A percentile compares a stretch with the other conserved stretches of the same genome.
Evolutionary conservation across 1,140 invertebrate genomes (phyloP).

Genomic region (Octopus sinensis): DNA sequence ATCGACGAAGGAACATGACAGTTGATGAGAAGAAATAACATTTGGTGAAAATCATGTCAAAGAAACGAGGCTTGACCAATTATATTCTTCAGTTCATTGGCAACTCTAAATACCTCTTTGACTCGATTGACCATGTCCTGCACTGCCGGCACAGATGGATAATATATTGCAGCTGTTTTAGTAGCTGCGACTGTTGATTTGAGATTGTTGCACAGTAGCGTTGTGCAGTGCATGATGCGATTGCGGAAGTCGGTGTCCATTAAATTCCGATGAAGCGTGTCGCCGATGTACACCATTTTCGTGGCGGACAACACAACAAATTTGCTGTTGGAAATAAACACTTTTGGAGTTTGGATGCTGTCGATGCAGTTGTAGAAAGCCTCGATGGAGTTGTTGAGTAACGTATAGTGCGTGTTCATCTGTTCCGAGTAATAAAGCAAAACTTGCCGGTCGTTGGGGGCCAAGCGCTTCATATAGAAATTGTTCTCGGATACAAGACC

Average conservation of each 20-base stretch:
- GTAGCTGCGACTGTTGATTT: constrained; percentile 82
- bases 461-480: constrained; percentile 22
- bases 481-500: not conserved
- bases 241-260: constrained; percentile 68
- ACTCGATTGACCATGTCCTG: constrained; percentile 91
- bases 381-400: constrained; percentile 84
- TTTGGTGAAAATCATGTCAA: constrained; percentile 19
- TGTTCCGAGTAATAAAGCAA: constrained; percentile 82
- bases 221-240: constrained; percentile 74
- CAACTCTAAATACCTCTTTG: constrained; percentile 75
- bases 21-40: not conserved
- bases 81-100: constrained; percentile 71
- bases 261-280: constrained; percentile 77
- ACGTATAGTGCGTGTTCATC: constrained; percentile 75
- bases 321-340: constrained; percentile 88
- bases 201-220: constrained; percentile 78
- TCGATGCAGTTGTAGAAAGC: constrained; percentile 87
- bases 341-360: constrained; percentile 87
- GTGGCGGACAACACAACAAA: constrained; percentile 90
- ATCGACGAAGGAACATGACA: no score
- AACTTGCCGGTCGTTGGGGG: constrained; percentile 74
- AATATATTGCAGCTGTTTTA: constrained; percentile 84
- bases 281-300: constrained; percentile 87
- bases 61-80: constrained; percentile 55
- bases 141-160: constrained; percentile 82